These are phyloP conservation scores for Gryon sp. DNA, from an alignment of 1,140 invertebrate genomes.

Conservation along the genomic window DNA sequence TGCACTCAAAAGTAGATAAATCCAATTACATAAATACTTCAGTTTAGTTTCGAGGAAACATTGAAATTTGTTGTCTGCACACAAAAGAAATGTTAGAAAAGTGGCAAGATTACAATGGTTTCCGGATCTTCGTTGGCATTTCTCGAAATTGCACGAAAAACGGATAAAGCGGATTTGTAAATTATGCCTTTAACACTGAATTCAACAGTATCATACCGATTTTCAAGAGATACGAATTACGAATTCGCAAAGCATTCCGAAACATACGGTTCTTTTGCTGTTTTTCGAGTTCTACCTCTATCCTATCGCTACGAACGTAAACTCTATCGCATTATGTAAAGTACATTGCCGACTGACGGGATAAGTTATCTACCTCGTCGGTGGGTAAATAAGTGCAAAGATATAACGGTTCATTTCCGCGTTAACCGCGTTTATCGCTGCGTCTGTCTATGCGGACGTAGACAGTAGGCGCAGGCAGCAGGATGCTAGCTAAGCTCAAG, in stretches of 20 bases:
- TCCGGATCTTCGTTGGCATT: slow-evolving; percentile 14
- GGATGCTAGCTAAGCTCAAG: slow-evolving; percentile 68
- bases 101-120: background rate
- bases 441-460: slow-evolving; percentile 76
- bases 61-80: no score
- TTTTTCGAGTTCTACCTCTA: slow-evolving; percentile 63
- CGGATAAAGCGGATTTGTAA: slow-evolving; percentile 21
- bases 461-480: slow-evolving; percentile 68
- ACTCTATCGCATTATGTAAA: slow-evolving; percentile 69
- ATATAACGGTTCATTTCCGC: slow-evolving; percentile 80
- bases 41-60: no score
- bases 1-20: no score
- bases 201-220: slow-evolving; percentile 55
- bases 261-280: slow-evolving; percentile 65
- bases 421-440: slow-evolving; percentile 75
- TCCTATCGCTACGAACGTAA: slow-evolving; percentile 64
- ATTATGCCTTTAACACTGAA: slow-evolving; percentile 27
- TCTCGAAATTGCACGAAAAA: slow-evolving; percentile 14
- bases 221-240: slow-evolving; percentile 56
- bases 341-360: slow-evolving; percentile 63
- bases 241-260: slow-evolving; percentile 55
- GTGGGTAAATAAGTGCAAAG: slow-evolving; percentile 78
- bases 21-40: no score
- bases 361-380: slow-evolving; percentile 68
- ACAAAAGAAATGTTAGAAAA: no score